These are phyloP conservation scores for Nemotelus pantherinus DNA, from an alignment of 2,888 invertebrate genomes.

Conservation along the genomic window DNA sequence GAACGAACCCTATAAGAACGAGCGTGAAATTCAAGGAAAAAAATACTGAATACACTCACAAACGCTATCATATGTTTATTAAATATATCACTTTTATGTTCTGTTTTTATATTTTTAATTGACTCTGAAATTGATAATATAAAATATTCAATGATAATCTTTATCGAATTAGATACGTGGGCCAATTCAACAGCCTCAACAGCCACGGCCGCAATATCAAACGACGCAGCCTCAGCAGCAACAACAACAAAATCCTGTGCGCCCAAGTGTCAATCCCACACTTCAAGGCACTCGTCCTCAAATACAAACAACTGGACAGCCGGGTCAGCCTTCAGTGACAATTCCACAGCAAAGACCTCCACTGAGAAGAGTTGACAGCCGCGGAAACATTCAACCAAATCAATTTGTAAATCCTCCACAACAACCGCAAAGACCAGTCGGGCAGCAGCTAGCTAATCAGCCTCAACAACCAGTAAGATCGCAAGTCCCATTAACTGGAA, in stretches of 20 bases:
- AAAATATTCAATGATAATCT: background rate
- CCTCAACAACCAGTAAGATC: slow-evolving; percentile 47
- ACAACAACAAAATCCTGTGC: slow-evolving; percentile 55
- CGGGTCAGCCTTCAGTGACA: slow-evolving; percentile 53
- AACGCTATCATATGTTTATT: too few species aligned
- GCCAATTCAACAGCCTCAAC: slow-evolving; percentile 31
- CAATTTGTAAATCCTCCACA: slow-evolving; percentile 44
- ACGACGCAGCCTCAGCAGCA: slow-evolving; percentile 46
- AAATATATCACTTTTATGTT: too few species aligned
- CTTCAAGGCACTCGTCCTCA: slow-evolving; percentile 56
- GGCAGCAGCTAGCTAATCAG: slow-evolving; percentile 52
- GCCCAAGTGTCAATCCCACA: slow-evolving; percentile 57
- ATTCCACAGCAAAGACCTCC: slow-evolving; percentile 51
- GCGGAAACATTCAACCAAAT: slow-evolving; percentile 60
- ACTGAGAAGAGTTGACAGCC: slow-evolving; percentile 65
- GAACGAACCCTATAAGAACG: background rate
- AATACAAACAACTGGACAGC: slow-evolving; percentile 44
- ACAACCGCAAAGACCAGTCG: slow-evolving; percentile 56
- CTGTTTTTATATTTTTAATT: too few species aligned
- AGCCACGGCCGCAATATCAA: slow-evolving; percentile 8
- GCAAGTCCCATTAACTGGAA: slow-evolving; percentile 48
- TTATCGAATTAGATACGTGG: slow-evolving; percentile 18
- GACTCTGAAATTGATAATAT: too few species aligned
- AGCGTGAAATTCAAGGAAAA: too few species aligned
- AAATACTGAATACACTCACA: too few species aligned